phyloP scores from a whole-genome alignment of 1,140 invertebrate genomes.

The Bombyx mori region ASM3026992v2 NC_085118.1:10802001-10802500 shows the following conservation, averaged over 20 bases:
- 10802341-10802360: conserved; percentile 58
- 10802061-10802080: neutral
- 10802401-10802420: conserved; percentile 42
- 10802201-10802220: conserved; percentile 61
- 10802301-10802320: conserved; percentile 62
- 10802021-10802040: too few species aligned
- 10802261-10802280: conserved; percentile 64
- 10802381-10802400: conserved; percentile 49
- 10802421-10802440: too few species aligned
- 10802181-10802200: conserved; percentile 47
- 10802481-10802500: too few species aligned
- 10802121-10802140: conserved; percentile 49
- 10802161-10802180: conserved; percentile 41
- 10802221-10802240: conserved; percentile 61
- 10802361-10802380: conserved; percentile 60
- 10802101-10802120: conserved; percentile 28
- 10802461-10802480: too few species aligned
- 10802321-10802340: conserved; percentile 47
- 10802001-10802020: too few species aligned
- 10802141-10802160: conserved; percentile 66
- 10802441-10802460: too few species aligned
- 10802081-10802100: conserved; percentile 10
- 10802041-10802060: neutral
- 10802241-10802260: conserved; percentile 70
- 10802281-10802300: conserved; percentile 49